These are phyloP conservation scores for Hartigia nigra DNA, from an alignment of 2,888 invertebrate species.

Conservation along the genomic window DNA sequence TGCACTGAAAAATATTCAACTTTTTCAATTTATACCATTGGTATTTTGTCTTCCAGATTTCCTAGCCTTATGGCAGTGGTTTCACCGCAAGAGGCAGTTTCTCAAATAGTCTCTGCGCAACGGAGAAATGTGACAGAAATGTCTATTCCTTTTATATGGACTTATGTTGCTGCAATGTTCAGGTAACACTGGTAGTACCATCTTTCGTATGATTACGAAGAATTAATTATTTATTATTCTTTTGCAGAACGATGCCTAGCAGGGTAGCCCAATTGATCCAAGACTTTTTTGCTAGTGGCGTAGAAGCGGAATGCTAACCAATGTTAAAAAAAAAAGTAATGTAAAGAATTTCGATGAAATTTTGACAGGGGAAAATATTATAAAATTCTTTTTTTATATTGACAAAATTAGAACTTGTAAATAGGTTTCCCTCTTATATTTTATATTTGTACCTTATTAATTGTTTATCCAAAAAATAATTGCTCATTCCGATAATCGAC, in stretches of 20 bases:
- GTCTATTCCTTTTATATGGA: constrained; percentile 69
- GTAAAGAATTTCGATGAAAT: constrained; percentile 5
- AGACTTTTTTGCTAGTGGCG: constrained; percentile 76
- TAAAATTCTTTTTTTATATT: background rate
- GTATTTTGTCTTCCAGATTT: constrained; percentile 65
- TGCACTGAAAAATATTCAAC: background rate
- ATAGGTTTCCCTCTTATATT: background rate
- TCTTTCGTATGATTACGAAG: background rate
- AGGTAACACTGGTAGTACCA: background rate
- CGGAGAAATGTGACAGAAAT: constrained; percentile 72
- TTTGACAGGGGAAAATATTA: background rate
- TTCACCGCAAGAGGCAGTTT: constrained; percentile 73
- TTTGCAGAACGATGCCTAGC: constrained; percentile 70
- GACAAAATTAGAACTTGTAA: background rate
- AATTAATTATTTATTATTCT: constrained; percentile 21
- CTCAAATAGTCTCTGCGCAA: constrained; percentile 76
- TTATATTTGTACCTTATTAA: background rate
- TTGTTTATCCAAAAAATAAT: background rate
- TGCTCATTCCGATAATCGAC: background rate
- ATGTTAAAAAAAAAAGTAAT: constrained; percentile 1
- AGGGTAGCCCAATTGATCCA: constrained; percentile 68
- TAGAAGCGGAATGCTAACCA: constrained; percentile 68
- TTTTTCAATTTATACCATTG: background rate
- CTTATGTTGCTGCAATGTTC: background rate
- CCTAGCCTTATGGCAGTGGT: constrained; percentile 74